A percentile compares a stretch with the other conserved stretches of the same genome.
These are phyloP conservation scores for Drosophila mettleri DNA, from an alignment of 2,888 invertebrate genomes.

Conservation along the genomic window DNA sequence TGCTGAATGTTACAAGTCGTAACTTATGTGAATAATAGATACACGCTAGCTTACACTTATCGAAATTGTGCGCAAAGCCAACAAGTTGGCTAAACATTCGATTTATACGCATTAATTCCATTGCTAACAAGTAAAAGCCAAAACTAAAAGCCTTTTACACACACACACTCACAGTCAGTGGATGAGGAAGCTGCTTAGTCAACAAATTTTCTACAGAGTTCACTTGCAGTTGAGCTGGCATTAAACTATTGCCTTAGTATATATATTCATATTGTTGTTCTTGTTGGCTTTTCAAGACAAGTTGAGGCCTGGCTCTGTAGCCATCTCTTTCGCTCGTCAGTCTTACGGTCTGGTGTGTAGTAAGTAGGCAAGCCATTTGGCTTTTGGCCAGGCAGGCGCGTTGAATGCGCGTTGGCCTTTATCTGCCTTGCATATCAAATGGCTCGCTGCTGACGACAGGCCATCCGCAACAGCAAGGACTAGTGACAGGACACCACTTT, in stretches of 20 bases:
- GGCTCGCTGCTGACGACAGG: constrained; percentile 43
- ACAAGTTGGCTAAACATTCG: constrained; percentile 20
- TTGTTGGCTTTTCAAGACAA: constrained; percentile 35
- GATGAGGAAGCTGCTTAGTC: constrained; percentile 44
- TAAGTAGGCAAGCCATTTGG: constrained; percentile 49
- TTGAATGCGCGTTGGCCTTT: constrained; percentile 73
- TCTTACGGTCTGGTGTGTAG: constrained; percentile 3
- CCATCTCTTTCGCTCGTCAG: background rate
- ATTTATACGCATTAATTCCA: constrained; percentile 16
- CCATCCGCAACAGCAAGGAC: constrained; percentile 20
- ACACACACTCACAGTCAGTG: constrained; percentile 2
- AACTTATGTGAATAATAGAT: background rate
- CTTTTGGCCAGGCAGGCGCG: constrained; percentile 47
- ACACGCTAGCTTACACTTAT: constrained; percentile 1
- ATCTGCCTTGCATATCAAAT: constrained; percentile 80
- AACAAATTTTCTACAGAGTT: constrained; percentile 45
- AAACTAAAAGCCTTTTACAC: constrained; percentile 9
- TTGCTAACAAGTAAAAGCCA: constrained; percentile 8
- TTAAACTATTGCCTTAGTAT: constrained; percentile 63
- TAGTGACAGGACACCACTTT: constrained; percentile 52
- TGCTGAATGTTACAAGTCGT: background rate
- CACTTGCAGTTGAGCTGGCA: constrained; percentile 43
- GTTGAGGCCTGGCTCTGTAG: constrained; percentile 18
- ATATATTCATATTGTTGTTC: constrained; percentile 30
- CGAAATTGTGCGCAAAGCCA: constrained; percentile 1